Evolutionary conservation across 2,888 invertebrate genomes (phyloP).

Genomic region (Leptinotarsa tumamoca): DNA sequence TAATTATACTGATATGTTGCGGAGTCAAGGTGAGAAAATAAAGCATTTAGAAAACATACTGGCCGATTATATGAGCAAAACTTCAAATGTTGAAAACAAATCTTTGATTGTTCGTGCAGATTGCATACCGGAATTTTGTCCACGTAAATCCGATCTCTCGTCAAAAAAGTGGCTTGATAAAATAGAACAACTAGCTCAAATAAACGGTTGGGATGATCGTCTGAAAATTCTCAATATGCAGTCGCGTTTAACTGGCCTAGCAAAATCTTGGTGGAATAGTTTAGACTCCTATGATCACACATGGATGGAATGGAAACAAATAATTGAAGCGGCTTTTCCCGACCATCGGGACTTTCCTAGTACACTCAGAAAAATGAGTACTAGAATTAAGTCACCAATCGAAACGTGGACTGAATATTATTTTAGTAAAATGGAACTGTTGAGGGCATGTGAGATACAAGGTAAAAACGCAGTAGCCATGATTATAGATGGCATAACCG

Average conservation of each 20-base stretch:
- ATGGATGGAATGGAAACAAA: slow-evolving; percentile 34
- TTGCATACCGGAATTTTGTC: no score
- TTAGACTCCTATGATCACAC: slow-evolving; percentile 34
- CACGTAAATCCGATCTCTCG: background rate
- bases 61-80: no score
- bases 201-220: slow-evolving; percentile 23
- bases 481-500: slow-evolving; percentile 33
- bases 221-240: background rate
- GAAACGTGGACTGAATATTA: slow-evolving; percentile 39
- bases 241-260: no score
- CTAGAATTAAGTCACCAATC: slow-evolving; percentile 21
- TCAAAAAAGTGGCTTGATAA: slow-evolving; percentile 31
- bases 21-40: no score
- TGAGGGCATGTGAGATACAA: slow-evolving; percentile 29
- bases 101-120: background rate
- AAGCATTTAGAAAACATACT: no score
- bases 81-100: background rate
- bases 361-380: slow-evolving; percentile 33
- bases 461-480: slow-evolving; percentile 36
- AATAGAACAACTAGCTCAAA: slow-evolving; percentile 30
- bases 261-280: slow-evolving; percentile 30
- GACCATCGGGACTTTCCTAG: slow-evolving; percentile 37
- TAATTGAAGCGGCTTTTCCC: slow-evolving; percentile 35
- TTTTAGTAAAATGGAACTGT: slow-evolving; percentile 36
- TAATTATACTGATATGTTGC: no score